Conservation (phyloP, 2,113 vertebrate species). For the Ifrita kowaldi region DNA sequence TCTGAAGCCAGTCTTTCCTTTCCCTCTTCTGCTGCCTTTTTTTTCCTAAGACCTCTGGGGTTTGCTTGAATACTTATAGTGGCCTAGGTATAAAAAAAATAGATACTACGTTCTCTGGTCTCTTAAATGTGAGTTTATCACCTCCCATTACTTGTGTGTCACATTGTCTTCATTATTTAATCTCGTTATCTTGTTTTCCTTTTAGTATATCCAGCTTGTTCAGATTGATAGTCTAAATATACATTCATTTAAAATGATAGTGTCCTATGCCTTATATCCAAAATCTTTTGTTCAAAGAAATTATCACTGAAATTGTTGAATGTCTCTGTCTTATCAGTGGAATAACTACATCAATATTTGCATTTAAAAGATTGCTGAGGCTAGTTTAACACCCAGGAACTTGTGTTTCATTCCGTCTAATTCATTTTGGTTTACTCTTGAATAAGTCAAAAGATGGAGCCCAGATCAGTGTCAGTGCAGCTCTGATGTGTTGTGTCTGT, state of each 20-base stretch:
- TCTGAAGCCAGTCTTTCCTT: background rate
- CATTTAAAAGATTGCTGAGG: background rate
- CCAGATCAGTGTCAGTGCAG: background rate
- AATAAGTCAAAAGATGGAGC: background rate
- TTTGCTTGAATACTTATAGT: background rate
- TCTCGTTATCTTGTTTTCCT: constrained; percentile 24
- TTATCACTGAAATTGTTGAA: background rate
- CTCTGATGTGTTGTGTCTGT: background rate
- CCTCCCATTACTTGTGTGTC: background rate
- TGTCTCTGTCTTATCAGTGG: background rate
- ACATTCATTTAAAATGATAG: background rate
- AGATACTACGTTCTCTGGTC: background rate
- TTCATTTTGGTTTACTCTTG: background rate
- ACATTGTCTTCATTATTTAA: constrained; percentile 2
- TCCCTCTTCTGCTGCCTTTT: background rate
- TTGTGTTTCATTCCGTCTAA: background rate
- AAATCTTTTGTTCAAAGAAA: background rate
- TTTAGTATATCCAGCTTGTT: background rate
- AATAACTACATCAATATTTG: background rate
- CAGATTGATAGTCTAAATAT: background rate
- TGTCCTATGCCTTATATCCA: background rate
- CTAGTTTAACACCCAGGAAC: background rate
- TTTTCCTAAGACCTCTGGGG: background rate
- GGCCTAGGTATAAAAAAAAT: background rate
- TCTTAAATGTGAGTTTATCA: background rate